Percentiles rank a stretch among this genome's conserved stretches.
Evolutionary conservation across 1,140 invertebrate genomes (phyloP).

Genomic region (Ooceraea biroi): DNA sequence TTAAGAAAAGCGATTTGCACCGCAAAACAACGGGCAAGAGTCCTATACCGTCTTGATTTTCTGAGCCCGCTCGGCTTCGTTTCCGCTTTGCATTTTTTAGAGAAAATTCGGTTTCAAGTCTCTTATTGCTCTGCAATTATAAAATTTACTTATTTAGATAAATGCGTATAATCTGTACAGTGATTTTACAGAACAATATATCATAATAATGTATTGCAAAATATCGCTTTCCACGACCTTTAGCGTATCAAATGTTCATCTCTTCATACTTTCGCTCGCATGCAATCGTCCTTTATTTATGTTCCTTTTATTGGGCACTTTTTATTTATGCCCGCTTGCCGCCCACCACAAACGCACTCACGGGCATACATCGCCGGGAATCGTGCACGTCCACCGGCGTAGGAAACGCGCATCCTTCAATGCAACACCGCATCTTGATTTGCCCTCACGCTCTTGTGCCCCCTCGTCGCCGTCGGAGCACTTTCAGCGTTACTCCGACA

Average conservation of each 20-base stretch:
- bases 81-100: background rate
- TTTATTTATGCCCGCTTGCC: constrained; percentile 43
- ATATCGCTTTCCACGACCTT: background rate
- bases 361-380: background rate
- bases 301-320: constrained; percentile 25
- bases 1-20: constrained; percentile 76
- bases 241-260: background rate
- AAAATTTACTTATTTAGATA: background rate
- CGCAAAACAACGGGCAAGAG: constrained; percentile 61
- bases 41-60: constrained; percentile 26
- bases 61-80: constrained; percentile 48
- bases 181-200: background rate
- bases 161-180: background rate
- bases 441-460: constrained; percentile 48
- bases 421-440: constrained; percentile 59
- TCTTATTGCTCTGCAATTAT: background rate
- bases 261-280: too few relatives aligned
- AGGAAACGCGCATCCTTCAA: constrained; percentile 60
- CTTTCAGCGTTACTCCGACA: constrained; percentile 58
- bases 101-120: background rate
- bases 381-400: constrained; percentile 40
- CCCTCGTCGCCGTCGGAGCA: constrained; percentile 49
- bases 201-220: background rate
- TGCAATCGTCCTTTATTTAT: background rate
- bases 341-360: constrained; percentile 11